A percentile compares a stretch with the other conserved stretches of the same genome.
Evolutionary conservation across 30 jellyfish, hydroid and myxozoan genomes (phyloP).

Genomic region (Aurelia aurita): DNA sequence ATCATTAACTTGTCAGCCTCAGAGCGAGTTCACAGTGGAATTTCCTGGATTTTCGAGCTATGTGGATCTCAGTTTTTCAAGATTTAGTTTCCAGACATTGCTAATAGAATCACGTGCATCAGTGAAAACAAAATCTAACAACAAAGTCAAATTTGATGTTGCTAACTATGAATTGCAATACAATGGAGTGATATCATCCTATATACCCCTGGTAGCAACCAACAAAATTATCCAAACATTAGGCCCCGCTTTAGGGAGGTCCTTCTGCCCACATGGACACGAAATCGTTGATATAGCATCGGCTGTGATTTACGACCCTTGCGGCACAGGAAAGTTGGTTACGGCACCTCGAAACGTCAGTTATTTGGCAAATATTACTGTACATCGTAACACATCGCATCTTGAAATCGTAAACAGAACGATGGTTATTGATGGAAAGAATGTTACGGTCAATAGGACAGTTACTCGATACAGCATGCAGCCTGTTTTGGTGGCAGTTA

Average conservation of each 20-base stretch:
- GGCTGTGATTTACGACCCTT: constrained; percentile 48
- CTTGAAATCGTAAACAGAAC: constrained; percentile 9
- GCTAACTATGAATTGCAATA: constrained; percentile 50
- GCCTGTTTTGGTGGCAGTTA: constrained; percentile 44
- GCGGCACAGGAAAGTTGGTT: constrained; percentile 65
- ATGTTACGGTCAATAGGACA: constrained; percentile 7
- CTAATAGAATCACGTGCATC: constrained; percentile 51
- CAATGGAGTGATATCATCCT: constrained; percentile 33
- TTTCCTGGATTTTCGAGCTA: constrained; percentile 59
- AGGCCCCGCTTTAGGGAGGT: constrained; percentile 54
- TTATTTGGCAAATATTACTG: constrained; percentile 35
- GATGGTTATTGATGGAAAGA: not conserved
- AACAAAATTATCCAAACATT: constrained; percentile 17
- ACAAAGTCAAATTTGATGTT: constrained; percentile 15
- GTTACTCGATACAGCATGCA: constrained; percentile 16
- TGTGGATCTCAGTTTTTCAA: constrained; percentile 21
- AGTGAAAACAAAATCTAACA: constrained; percentile 9
- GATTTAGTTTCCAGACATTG: constrained; percentile 26
- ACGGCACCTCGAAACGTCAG: constrained; percentile 56
- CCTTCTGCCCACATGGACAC: constrained; percentile 70
- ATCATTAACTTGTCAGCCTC: constrained; percentile 32
- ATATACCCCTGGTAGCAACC: constrained; percentile 37
- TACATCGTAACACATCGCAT: constrained; percentile 25
- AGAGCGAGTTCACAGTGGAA: constrained; percentile 44
- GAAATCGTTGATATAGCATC: constrained; percentile 56